Percentiles rank a stretch among this genome's conserved stretches.
These are phyloP conservation scores for Caenorhabditis brenneri DNA, from an alignment of 1,140 invertebrate genomes.

Conservation along the genomic window DNA sequence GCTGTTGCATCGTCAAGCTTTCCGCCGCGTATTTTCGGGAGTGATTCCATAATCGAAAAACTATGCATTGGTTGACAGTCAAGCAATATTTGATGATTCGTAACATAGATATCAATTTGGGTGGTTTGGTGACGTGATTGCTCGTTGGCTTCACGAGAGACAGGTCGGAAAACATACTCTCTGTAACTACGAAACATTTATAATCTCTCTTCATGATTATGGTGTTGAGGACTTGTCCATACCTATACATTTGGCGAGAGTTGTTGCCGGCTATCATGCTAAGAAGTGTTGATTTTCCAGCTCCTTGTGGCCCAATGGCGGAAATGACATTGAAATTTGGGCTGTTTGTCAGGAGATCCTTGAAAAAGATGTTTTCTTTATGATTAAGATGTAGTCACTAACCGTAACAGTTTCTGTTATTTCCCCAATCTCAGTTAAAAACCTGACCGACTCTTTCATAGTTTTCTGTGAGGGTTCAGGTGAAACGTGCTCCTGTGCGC, in stretches of 20 bases:
- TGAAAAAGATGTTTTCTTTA: neutral
- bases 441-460: constrained; percentile 1
- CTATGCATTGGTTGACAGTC: constrained; percentile 32
- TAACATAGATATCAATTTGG: neutral
- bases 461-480: neutral
- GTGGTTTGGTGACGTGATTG: neutral
- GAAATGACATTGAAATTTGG: constrained; percentile 20
- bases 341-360: neutral
- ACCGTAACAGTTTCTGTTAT: neutral
- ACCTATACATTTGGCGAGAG: constrained; percentile 31
- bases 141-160: constrained; percentile 6
- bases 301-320: neutral
- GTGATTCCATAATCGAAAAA: neutral
- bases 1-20: neutral
- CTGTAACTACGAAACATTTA: neutral
- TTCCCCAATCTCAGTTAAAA: constrained; percentile 10
- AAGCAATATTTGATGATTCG: neutral
- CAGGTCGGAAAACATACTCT: constrained; percentile 24
- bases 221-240: neutral
- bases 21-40: neutral
- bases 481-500: neutral
- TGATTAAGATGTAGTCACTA: no score
- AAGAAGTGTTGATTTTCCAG: neutral
- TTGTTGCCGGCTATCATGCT: constrained; percentile 15
- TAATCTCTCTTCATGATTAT: no score